These are phyloP conservation scores for Heliothis subflexa DNA, from an alignment of 1,140 invertebrate genomes.

Conservation along the genomic window DNA sequence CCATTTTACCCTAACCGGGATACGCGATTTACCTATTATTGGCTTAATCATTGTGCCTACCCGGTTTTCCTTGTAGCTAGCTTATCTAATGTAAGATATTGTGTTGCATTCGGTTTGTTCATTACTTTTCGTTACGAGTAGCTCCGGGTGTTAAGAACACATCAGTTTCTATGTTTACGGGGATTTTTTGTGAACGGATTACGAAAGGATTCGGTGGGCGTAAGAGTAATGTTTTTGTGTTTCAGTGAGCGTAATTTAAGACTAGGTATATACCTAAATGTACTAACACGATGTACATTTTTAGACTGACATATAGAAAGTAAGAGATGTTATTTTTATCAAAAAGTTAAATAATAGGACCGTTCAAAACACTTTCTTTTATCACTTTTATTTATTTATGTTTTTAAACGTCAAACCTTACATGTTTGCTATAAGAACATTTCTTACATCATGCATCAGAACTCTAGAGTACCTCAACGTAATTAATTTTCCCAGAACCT, in stretches of 20 bases:
- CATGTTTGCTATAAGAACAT: too few species aligned
- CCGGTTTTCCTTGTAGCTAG: background rate
- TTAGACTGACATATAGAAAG: too few species aligned
- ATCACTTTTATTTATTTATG: too few species aligned
- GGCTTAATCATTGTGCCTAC: conserved; percentile 37
- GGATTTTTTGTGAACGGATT: background rate
- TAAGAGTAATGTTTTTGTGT: too few species aligned
- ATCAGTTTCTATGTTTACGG: conserved; percentile 14
- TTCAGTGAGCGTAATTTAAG: too few species aligned
- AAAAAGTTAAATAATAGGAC: background rate
- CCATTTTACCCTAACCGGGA: conserved; percentile 30
- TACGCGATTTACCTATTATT: conserved; percentile 40
- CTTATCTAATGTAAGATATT: conserved; percentile 27
- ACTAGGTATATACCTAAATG: too few species aligned
- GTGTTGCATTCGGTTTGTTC: conserved; percentile 13
- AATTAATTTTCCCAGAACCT: background rate
- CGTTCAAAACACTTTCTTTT: background rate
- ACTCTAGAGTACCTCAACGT: too few species aligned
- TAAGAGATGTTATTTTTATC: too few species aligned
- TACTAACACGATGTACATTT: too few species aligned
- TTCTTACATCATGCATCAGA: too few species aligned
- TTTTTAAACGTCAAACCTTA: too few species aligned
- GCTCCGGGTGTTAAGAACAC: background rate
- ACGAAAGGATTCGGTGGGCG: background rate
- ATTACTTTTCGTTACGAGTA: conserved; percentile 2